A percentile compares a stretch with the other conserved stretches of the same genome.
These are phyloP conservation scores for Trigoniulus corallinus DNA, from an alignment of 1,140 invertebrate genomes.

Conservation along the genomic window DNA sequence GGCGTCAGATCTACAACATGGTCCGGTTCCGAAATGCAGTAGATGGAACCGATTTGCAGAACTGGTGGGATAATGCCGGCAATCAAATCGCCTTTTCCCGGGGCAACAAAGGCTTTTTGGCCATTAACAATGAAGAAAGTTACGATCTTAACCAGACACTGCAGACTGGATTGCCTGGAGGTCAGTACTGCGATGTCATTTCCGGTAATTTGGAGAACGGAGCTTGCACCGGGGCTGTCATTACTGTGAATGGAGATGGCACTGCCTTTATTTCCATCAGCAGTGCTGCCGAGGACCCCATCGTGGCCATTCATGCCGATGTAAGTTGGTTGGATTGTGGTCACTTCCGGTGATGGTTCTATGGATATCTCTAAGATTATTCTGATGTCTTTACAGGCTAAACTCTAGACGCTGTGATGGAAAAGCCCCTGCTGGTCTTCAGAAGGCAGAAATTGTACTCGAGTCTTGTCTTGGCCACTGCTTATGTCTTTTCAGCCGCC, in stretches of 20 bases:
- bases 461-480: too few species aligned
- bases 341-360: not conserved
- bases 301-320: conserved; percentile 25
- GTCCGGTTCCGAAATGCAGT: conserved; percentile 3
- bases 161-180: conserved; percentile 21
- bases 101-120: conserved; percentile 50
- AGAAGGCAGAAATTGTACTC: too few species aligned
- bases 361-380: not conserved
- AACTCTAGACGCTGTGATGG: too few species aligned
- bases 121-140: conserved; percentile 45
- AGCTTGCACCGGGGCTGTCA: conserved; percentile 19
- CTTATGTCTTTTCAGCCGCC: too few species aligned
- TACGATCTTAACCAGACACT: conserved; percentile 25
- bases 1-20: conserved; percentile 27
- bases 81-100: conserved; percentile 61
- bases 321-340: not conserved
- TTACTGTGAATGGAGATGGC: conserved; percentile 19
- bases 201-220: conserved; percentile 20
- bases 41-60: conserved; percentile 28
- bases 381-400: not conserved
- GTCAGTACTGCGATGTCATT: conserved; percentile 27
- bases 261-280: conserved; percentile 17
- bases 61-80: conserved; percentile 56
- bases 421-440: too few species aligned
- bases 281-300: conserved; percentile 17